Base-by-base conservation (phyloP, 2,888 invertebrate genomes). In the Caenorhabditis angaria region DNA sequence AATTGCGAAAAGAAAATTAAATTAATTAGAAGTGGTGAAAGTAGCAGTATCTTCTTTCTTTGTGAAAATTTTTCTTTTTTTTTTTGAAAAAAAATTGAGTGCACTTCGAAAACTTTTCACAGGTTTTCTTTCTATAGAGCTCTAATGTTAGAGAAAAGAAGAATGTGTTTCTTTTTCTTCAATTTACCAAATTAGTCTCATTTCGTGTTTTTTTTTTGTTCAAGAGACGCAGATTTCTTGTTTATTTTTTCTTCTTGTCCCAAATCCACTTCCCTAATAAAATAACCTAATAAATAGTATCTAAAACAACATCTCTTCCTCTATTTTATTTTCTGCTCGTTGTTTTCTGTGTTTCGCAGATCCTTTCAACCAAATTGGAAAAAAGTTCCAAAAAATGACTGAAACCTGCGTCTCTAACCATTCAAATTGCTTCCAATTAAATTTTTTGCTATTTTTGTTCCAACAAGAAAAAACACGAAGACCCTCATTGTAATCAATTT, bases 401-500 rank as follows among this genome's bases (percentile, higher is more conserved):
- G 41, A 41, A 41, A 41, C 2, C 41, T 6, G 3, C 41, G 41
- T 32, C 32, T 32, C 32, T 32, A 32, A 32, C 32, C 32, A 8
- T 18, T 41, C 18, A n/a, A n/a, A n/a, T 18, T 14, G 10, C 41
- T 41, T 41, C 41, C 41, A 41, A 41, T 41, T 41, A 41, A 41
- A 41, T 41, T 41, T 41, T n/a, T n/a, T n/a, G n/a, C n/a, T n/a
- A n/a, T n/a, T n/a, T n/a, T n/a, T n/a, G n/a, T n/a, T 41, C 41
- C 41, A 41, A 41, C 14, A 41, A 14, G 41, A 41, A 41, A 32
- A 12, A 32, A 41, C 10, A 41, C 10, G 41, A 41, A 41, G 41
- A 41, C 41, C 41, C 41, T 41, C 41, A 41, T 41, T 18, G 41
- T 41, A 41, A 41, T 41, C 41, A 41, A 41, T 41, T 41, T 41